phyloP scores from a whole-genome alignment of 2,113 vertebrate genomes.

The Varanus komodoensis region DNA sequence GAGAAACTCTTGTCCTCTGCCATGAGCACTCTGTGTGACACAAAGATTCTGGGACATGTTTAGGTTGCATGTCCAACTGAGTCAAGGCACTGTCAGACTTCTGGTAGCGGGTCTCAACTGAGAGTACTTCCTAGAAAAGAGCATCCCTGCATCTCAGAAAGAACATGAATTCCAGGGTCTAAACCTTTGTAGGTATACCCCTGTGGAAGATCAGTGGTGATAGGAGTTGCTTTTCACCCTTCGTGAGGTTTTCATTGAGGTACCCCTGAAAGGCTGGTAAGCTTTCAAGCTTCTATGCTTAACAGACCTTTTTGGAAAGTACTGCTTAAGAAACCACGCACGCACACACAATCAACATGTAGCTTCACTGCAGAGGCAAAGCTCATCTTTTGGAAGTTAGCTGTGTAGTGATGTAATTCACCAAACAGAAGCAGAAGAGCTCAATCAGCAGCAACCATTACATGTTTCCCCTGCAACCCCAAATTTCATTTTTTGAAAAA shows the following conservation, averaged over 20 bases:
- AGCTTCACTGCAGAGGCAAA: slow-evolving; percentile 19
- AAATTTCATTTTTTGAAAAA: no score
- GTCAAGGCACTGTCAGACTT: not conserved
- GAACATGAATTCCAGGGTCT: no score
- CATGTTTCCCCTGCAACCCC: no score
- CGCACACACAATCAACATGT: slow-evolving; percentile 26
- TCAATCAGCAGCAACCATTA: slow-evolving; percentile 46
- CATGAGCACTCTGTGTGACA: not conserved
- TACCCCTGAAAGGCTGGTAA: not conserved
- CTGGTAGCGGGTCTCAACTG: not conserved
- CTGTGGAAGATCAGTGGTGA: not conserved
- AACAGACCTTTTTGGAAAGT: not conserved
- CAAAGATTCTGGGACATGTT: not conserved
- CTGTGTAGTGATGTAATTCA: slow-evolving; percentile 19
- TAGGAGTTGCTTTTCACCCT: not conserved
- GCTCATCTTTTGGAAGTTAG: slow-evolving; percentile 29
- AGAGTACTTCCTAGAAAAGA: not conserved
- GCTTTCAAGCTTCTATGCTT: not conserved
- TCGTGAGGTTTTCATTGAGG: not conserved
- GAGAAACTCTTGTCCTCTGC: not conserved
- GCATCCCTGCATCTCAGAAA: no score
- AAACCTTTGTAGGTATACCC: no score
- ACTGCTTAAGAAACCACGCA: not conserved
- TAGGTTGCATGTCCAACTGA: not conserved
- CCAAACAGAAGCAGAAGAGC: slow-evolving; percentile 22